These are phyloP conservation scores for Spodoptera exigua DNA, from an alignment of 2,888 invertebrate genomes.

Conservation along the genomic window DNA sequence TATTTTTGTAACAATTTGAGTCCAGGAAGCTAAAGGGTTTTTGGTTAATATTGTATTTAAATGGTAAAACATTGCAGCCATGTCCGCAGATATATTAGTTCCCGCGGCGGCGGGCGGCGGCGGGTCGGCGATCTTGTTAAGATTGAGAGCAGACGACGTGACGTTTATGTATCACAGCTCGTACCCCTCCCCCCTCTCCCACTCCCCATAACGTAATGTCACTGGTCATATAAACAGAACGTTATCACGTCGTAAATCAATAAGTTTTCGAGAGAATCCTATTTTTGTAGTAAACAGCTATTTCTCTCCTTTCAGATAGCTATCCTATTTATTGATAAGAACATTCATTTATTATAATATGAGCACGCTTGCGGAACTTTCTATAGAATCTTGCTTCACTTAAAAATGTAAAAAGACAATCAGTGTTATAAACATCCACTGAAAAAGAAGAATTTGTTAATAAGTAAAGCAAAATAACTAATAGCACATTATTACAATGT, in stretches of 20 bases:
- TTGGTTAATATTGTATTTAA: neutral
- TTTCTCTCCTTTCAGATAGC: no score
- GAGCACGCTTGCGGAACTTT: no score
- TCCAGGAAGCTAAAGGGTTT: neutral
- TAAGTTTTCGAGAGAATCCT: neutral
- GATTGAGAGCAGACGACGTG: constrained; percentile 42
- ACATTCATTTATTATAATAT: no score
- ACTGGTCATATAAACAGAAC: neutral
- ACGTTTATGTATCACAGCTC: constrained; percentile 45
- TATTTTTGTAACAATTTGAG: constrained; percentile 1
- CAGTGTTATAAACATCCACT: no score
- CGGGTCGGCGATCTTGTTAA: constrained; percentile 48
- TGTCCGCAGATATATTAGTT: constrained; percentile 36
- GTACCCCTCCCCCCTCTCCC: constrained; percentile 1
- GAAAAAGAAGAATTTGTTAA: no score
- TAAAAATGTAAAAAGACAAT: no score
- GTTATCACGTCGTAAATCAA: neutral
- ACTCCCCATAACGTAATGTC: neutral
- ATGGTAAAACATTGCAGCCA: constrained; percentile 6
- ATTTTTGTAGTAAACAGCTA: no score
- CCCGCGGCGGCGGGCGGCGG: constrained; percentile 14
- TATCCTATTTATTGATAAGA: no score
- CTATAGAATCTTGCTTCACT: no score
- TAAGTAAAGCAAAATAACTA: no score
- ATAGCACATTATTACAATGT: no score